Conservation (phyloP, 2,888 invertebrate species). For the Conomelus anceps region DNA sequence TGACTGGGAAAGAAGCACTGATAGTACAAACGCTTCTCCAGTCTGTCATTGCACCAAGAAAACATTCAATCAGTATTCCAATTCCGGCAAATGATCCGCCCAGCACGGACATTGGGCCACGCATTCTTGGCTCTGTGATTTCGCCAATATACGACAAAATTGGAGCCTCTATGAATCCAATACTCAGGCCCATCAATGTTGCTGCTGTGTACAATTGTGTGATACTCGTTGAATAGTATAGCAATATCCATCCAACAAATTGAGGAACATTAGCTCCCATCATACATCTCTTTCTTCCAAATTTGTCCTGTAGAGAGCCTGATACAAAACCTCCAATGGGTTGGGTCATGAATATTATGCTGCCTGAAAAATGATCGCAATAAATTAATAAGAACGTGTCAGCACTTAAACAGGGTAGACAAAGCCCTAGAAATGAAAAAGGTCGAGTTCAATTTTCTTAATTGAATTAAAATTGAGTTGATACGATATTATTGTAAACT, state of each 20-base stretch:
- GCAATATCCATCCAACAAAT: constrained; percentile 63
- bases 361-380: constrained; percentile 50
- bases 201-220: constrained; percentile 61
- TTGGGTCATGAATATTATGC: constrained; percentile 71
- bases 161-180: constrained; percentile 73
- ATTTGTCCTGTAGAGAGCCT: constrained; percentile 59
- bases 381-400: not conserved
- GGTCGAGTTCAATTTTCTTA: no score
- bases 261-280: constrained; percentile 67
- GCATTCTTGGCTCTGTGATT: constrained; percentile 68
- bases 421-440: no score
- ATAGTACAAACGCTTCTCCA: constrained; percentile 65
- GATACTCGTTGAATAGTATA: constrained; percentile 55
- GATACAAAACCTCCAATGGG: constrained; percentile 70
- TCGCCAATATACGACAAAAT: constrained; percentile 80
- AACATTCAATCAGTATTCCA: constrained; percentile 66
- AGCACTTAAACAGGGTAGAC: no score
- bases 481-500: no score
- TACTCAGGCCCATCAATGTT: constrained; percentile 63
- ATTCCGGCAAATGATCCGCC: constrained; percentile 66
- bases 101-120: constrained; percentile 61
- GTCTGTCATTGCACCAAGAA: constrained; percentile 59
- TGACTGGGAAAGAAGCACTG: constrained; percentile 45
- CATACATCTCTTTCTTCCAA: constrained; percentile 69
- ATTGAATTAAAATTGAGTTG: no score